Evolutionary conservation across 2,888 invertebrate genomes (phyloP).

Genomic region (Tholera decimalis): DNA sequence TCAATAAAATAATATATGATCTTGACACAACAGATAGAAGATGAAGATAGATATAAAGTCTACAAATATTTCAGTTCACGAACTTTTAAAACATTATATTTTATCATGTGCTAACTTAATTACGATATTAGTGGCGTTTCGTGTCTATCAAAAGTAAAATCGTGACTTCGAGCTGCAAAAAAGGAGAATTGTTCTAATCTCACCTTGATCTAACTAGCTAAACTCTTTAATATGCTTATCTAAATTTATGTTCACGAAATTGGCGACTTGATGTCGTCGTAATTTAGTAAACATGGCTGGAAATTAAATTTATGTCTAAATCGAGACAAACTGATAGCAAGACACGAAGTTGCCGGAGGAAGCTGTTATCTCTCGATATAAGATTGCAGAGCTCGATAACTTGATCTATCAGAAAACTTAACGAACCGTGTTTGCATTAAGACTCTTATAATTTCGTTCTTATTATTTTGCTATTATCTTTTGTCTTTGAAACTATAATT

Average conservation of each 20-base stretch:
- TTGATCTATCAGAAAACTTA: conserved; percentile 69
- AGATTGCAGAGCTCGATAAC: conserved; percentile 65
- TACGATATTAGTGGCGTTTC: conserved; percentile 56
- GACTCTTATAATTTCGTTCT: conserved; percentile 58
- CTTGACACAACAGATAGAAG: conserved; percentile 39
- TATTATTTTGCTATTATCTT: conserved; percentile 38
- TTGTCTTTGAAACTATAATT: conserved; percentile 26
- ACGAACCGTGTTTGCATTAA: conserved; percentile 69
- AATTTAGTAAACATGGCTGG: conserved; percentile 73
- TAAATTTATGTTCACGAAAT: conserved; percentile 80
- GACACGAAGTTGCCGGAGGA: conserved; percentile 68
- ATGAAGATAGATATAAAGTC: conserved; percentile 13
- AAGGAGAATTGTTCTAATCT: conserved; percentile 70
- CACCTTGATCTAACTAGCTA: conserved; percentile 73
- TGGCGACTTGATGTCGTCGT: conserved; percentile 66
- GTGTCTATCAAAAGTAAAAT: conserved; percentile 67
- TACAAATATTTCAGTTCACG: conserved; percentile 36
- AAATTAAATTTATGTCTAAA: conserved; percentile 76
- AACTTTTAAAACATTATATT: conserved; percentile 47
- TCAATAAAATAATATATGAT: conserved; percentile 53
- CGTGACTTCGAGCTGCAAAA: conserved; percentile 69
- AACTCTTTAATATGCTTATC: conserved; percentile 79
- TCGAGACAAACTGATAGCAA: conserved; percentile 75
- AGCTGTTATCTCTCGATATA: conserved; percentile 66
- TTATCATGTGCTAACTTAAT: conserved; percentile 60